These are phyloP conservation scores for Leucophenga maculata DNA, from an alignment of 2,888 invertebrate species.

Conservation along the genomic window DNA sequence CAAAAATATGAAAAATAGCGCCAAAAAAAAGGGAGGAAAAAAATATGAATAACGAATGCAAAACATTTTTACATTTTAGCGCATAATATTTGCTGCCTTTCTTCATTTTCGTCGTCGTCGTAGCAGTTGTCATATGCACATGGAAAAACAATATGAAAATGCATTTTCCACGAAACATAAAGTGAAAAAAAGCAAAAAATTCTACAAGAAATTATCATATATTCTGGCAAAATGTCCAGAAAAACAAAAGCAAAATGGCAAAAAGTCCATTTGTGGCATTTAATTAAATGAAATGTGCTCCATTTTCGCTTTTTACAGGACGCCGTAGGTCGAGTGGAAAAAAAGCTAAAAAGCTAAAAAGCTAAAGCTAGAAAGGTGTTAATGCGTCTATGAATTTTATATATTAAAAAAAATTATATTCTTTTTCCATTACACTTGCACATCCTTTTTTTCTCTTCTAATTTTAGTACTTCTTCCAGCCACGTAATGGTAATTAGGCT, in stretches of 20 bases:
- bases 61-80: background rate
- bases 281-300: constrained; percentile 3
- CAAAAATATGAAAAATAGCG: background rate
- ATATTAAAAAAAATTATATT: background rate
- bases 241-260: background rate
- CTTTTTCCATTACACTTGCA: constrained; percentile 61
- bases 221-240: background rate
- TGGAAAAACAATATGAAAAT: constrained; percentile 10
- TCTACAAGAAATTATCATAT: constrained; percentile 1
- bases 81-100: background rate
- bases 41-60: background rate
- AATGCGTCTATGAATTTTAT: constrained; percentile 59
- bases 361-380: constrained; percentile 60
- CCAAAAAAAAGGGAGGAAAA: background rate
- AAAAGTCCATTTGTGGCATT: background rate
- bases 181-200: background rate
- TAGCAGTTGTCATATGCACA: background rate
- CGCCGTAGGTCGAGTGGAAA: background rate
- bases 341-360: constrained; percentile 49
- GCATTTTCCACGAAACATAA: background rate
- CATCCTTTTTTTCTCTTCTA: constrained; percentile 14
- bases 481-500: constrained; percentile 8
- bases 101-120: no score
- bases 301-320: background rate
- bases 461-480: background rate